A percentile compares a stretch with the other conserved stretches of the same genome.
Evolutionary conservation across 2,797 vertebrate genomes (phyloP).

Genomic region (Melanotaenia trifasciata): DNA sequence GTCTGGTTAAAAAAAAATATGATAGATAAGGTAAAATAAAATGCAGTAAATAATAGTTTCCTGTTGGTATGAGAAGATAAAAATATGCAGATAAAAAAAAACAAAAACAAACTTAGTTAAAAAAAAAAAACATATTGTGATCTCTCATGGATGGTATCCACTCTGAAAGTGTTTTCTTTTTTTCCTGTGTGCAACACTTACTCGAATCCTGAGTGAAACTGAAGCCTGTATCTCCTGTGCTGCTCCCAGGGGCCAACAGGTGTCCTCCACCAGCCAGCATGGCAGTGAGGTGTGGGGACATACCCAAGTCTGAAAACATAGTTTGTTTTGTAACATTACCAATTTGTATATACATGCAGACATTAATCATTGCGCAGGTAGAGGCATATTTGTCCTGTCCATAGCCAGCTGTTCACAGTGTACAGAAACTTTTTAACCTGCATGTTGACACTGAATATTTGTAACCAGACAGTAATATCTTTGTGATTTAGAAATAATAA

Average conservation of each 20-base stretch:
- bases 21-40: too few relatives aligned
- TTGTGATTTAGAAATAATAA: too few relatives aligned
- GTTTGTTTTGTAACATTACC: not conserved
- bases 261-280: constrained; percentile 92
- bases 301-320: constrained; percentile 90
- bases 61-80: too few relatives aligned
- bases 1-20: not conserved
- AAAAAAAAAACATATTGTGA: not conserved
- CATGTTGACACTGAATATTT: too few relatives aligned
- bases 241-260: constrained; percentile 91
- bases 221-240: constrained; percentile 96
- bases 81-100: too few relatives aligned
- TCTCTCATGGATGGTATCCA: not conserved
- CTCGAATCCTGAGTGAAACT: constrained; percentile 98
- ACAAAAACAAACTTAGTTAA: too few relatives aligned
- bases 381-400: not conserved
- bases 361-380: not conserved
- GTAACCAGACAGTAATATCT: too few relatives aligned
- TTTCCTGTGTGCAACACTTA: constrained; percentile 67
- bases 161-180: not conserved
- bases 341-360: not conserved
- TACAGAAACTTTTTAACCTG: too few relatives aligned
- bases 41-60: too few relatives aligned
- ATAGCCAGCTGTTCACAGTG: too few relatives aligned
- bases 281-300: constrained; percentile 96